A percentile compares a stretch with the other conserved stretches of the same genome.
Evolutionary conservation across 92 coral and sea anemone species (phyloP).

Genomic region (Virgularia gustaviana): DNA sequence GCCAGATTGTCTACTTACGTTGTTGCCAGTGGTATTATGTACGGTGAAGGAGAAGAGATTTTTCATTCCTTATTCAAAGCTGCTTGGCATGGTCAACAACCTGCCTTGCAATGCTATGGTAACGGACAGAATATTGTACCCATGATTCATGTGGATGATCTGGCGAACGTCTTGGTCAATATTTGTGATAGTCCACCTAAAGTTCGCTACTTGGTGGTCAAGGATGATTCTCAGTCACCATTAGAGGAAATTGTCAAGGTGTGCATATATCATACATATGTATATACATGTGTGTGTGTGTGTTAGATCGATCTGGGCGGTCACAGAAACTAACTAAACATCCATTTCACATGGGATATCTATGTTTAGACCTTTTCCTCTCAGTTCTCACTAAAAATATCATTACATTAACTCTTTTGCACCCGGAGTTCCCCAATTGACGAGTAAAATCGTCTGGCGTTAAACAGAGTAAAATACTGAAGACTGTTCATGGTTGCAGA

Average conservation of each 20-base stretch:
- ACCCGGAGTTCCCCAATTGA: no score
- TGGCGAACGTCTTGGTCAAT: slow-evolving; percentile 76
- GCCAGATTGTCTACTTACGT: slow-evolving; percentile 85
- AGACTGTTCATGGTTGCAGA: no score
- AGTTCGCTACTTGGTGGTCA: slow-evolving; percentile 90
- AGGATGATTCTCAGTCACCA: slow-evolving; percentile 95
- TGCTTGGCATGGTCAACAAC: slow-evolving; percentile 97
- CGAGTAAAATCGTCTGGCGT: no score
- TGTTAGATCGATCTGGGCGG: not conserved
- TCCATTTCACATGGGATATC: not conserved
- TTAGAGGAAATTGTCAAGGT: slow-evolving; percentile 99
- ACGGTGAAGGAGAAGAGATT: slow-evolving; percentile 97
- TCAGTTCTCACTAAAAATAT: not conserved
- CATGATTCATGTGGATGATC: slow-evolving; percentile 78
- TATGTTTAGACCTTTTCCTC: not conserved
- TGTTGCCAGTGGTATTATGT: slow-evolving; percentile 84
- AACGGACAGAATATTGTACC: slow-evolving; percentile 93
- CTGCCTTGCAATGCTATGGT: slow-evolving; percentile 97
- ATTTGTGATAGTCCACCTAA: slow-evolving; percentile 92
- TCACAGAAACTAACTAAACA: not conserved
- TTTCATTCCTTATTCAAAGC: slow-evolving; percentile 93
- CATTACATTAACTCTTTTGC: not conserved
- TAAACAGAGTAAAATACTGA: no score
- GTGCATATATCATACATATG: not conserved
- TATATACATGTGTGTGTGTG: not conserved